phyloP scores from a whole-genome alignment of 2,113 vertebrate species.

The Hippopotamus amphibius region DNA sequence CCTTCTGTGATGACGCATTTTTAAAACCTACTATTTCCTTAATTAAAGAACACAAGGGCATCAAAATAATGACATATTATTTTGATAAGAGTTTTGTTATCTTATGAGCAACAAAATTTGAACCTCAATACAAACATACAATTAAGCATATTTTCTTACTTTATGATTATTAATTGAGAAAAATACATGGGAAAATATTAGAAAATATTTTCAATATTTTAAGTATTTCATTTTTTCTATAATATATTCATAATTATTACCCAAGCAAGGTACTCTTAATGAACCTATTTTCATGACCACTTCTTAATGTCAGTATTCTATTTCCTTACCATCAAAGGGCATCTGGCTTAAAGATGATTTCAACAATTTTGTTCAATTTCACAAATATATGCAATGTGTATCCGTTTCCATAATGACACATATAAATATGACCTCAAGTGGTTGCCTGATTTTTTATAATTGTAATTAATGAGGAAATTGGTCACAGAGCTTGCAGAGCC shows the following conservation, averaged over 20 bases:
- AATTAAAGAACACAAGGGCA: neutral
- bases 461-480: neutral
- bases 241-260: neutral
- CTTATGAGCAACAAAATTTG: constrained; percentile 43
- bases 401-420: neutral
- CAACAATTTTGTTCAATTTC: neutral
- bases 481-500: neutral
- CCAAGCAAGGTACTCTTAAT: neutral
- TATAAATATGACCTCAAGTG: neutral
- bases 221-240: constrained; percentile 24
- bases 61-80: constrained; percentile 2
- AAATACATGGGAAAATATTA: neutral
- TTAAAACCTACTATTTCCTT: neutral
- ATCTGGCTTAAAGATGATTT: constrained; percentile 19
- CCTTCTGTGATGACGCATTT: neutral
- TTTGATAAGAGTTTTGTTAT: constrained; percentile 51
- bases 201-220: neutral
- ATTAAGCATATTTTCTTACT: neutral
- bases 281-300: neutral
- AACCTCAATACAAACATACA: neutral
- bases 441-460: neutral
- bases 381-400: neutral
- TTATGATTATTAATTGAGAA: constrained; percentile 34
- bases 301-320: neutral
- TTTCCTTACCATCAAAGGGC: neutral